A percentile compares a stretch with the other conserved stretches of the same genome.
Evolutionary conservation across 2,888 invertebrate genomes (phyloP).

Genomic region (Cynaeus angustus): DNA sequence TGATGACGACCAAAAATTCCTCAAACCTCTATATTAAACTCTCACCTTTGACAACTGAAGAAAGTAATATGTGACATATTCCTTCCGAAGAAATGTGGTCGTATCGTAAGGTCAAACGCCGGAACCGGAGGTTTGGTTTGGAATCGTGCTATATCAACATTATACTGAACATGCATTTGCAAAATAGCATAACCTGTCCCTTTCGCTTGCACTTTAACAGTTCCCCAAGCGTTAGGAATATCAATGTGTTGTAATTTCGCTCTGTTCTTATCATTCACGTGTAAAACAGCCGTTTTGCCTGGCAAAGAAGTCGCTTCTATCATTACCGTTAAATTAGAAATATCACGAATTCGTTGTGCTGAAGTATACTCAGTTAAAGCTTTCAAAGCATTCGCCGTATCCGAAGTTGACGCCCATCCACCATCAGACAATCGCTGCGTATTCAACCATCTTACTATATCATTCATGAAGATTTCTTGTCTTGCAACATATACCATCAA

Average conservation of each 20-base stretch:
- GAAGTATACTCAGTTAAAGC: constrained; percentile 93
- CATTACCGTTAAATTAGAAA: constrained; percentile 82
- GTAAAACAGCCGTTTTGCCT: constrained; percentile 77
- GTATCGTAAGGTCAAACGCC: constrained; percentile 86
- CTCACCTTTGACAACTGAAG: constrained; percentile 88
- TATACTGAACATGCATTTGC: constrained; percentile 94
- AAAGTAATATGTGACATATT: constrained; percentile 96
- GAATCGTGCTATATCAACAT: constrained; percentile 88
- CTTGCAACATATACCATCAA: constrained; percentile 90
- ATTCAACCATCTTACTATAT: constrained; percentile 93
- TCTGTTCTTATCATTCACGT: constrained; percentile 84
- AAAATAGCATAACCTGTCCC: constrained; percentile 96
- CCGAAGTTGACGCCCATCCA: constrained; percentile 77
- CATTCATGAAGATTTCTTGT: constrained; percentile 86
- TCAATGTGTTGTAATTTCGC: constrained; percentile 86
- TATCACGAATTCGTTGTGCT: constrained; percentile 88
- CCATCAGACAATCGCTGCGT: constrained; percentile 89
- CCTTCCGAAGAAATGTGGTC: constrained; percentile 87
- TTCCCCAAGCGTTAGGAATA: constrained; percentile 95
- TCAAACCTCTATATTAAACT: too few species aligned
- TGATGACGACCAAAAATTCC: too few species aligned
- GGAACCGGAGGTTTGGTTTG: constrained; percentile 87
- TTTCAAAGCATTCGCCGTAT: constrained; percentile 90
- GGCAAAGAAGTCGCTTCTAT: constrained; percentile 89
- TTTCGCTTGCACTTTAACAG: constrained; percentile 92